Evolutionary conservation across 92 coral and sea anemone genomes (phyloP), one percentile per base, ranked within the genome.

Genomic region (Diadumene lineata): DNA sequence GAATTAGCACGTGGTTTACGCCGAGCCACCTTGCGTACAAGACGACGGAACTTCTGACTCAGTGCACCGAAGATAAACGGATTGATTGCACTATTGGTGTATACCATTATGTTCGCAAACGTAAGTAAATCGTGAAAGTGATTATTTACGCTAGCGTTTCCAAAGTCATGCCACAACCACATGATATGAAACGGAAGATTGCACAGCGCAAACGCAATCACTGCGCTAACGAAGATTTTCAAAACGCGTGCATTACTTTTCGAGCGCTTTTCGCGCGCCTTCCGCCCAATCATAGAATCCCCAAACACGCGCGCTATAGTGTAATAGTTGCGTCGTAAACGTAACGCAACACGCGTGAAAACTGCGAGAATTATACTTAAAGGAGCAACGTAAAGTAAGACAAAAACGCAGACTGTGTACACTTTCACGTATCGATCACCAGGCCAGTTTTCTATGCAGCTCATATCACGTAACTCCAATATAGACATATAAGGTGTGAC

Each of bases 91-190:
- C 96, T 88, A 43, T 94, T 94, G 0, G 92, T 87, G 71, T 94
- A 94, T 43, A 89, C 86, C 22, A 86, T 72, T n/a, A 92, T 89
- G 66, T 89, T 84, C 21, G 87, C 73, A 67, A 94, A 94, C 19
- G 85, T 89, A 50, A 89, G 53, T 17, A 89, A 67, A 58, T 85
- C 85, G 18, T 73, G 15, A 56, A 86, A 93, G 56, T 85, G 63
- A 24, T 73, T 31, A 57, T 75, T 61, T 1, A 69, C 46, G 27
- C 61, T 72, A 1, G 90, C 97, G 11, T 60, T 55, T 2, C 97
- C 93, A 71, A 81, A 91, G 46, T 91, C 97, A 69, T 91, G 72
- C 97, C 97, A 91, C 43, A 91, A 66, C 97, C 97, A 91, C 34
- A 81, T 69, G 19, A 84, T 85, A 55, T 91, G 93, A 18, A 80